phyloP scores from a whole-genome alignment of 2,888 invertebrate species.

The Laothoe populi region DNA sequence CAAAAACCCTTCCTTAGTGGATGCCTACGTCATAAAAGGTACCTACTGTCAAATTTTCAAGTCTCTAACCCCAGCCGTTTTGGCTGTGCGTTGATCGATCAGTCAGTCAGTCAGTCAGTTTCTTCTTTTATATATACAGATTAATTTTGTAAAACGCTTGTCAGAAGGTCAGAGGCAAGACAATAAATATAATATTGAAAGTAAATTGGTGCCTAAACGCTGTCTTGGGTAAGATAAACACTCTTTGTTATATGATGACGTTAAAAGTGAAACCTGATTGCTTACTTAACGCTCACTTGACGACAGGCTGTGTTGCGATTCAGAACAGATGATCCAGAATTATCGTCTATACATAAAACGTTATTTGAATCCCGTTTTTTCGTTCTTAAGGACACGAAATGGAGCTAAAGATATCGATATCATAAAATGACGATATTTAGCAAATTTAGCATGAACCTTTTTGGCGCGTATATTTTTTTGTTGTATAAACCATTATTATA shows the following conservation, averaged over 20 bases:
- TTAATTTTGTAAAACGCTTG: background rate
- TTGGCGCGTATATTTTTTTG: no score
- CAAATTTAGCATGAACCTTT: no score
- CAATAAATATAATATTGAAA: background rate
- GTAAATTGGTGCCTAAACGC: background rate
- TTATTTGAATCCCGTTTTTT: background rate
- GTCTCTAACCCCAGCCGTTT: no score
- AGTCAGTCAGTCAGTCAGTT: no score
- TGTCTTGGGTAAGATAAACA: background rate
- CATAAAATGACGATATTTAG: background rate
- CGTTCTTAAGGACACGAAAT: background rate
- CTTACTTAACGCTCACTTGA: constrained; percentile 1
- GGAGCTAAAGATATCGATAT: background rate
- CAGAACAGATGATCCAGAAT: background rate
- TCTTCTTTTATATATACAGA: no score
- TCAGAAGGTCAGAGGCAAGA: background rate
- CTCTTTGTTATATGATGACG: background rate
- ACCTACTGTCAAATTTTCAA: no score
- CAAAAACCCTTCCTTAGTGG: no score
- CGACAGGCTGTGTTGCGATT: background rate
- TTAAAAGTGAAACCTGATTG: constrained; percentile 1
- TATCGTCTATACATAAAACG: background rate
- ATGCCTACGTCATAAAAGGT: no score
- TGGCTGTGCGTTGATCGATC: no score
- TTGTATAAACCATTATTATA: no score